phyloP scores from a whole-genome alignment of 2,113 vertebrate species.

The Trichechus manatus region DNA sequence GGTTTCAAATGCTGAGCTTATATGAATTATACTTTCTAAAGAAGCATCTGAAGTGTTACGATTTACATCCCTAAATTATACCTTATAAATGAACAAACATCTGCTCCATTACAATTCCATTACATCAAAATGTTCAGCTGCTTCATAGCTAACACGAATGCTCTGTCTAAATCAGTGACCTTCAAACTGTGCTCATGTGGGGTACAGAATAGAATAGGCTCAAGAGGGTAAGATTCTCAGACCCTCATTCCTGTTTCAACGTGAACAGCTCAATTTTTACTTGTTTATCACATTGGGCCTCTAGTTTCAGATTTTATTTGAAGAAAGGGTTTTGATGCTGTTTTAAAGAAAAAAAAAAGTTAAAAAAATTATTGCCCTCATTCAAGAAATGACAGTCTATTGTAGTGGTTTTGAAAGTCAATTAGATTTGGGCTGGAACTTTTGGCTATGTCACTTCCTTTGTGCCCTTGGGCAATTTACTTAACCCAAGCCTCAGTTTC shows the following conservation, averaged over 20 bases:
- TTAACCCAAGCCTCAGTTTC: background rate
- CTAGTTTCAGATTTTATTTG: background rate
- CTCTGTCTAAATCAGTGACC: background rate
- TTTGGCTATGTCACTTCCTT: background rate
- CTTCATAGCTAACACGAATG: background rate
- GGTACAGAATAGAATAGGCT: background rate
- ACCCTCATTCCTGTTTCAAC: too few relatives aligned
- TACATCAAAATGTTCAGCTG: background rate
- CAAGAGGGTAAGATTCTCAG: background rate
- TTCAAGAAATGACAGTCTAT: background rate
- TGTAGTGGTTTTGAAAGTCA: background rate
- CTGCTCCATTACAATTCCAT: background rate
- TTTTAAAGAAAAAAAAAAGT: background rate
- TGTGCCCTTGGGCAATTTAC: background rate
- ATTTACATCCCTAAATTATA: background rate
- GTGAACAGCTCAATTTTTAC: background rate
- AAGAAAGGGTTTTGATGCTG: background rate
- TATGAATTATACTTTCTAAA: background rate
- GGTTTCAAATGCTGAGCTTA: background rate
- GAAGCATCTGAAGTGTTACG: background rate
- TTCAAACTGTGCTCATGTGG: background rate
- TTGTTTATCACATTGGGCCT: background rate
- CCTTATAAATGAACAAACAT: background rate
- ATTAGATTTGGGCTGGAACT: background rate
- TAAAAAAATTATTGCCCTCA: too few relatives aligned